A percentile compares a stretch with the other conserved stretches of the same genome.
Conservation (phyloP, 1,140 invertebrate genomes). For the Microplitis demolitor region DNA sequence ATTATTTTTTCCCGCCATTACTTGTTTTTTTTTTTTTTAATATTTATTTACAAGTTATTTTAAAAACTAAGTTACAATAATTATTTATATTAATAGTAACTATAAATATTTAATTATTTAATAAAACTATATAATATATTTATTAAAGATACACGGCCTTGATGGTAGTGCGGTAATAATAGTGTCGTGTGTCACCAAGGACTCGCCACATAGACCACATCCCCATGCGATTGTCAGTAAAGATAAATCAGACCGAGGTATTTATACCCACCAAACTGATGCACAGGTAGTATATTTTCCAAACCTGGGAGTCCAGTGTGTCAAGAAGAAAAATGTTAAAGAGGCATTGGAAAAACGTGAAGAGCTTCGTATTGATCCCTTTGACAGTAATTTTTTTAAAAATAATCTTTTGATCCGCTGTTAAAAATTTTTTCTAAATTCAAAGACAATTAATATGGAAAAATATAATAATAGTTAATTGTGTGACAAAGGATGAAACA, state of each 20-base stretch:
- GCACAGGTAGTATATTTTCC: constrained; percentile 77
- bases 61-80: no score
- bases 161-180: constrained; percentile 82
- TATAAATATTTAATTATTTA: no score
- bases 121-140: background rate
- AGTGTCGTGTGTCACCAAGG: constrained; percentile 91
- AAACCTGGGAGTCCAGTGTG: constrained; percentile 92
- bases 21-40: no score
- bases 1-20: no score
- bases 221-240: constrained; percentile 91
- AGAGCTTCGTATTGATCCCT: constrained; percentile 86
- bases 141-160: constrained; percentile 61
- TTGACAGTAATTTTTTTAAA: background rate
- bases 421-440: no score
- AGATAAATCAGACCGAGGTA: constrained; percentile 82
- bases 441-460: no score
- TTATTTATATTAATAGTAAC: no score
- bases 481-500: no score
- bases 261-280: constrained; percentile 80
- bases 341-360: constrained; percentile 77
- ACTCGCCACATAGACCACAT: constrained; percentile 82
- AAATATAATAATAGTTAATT: no score
- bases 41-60: no score
- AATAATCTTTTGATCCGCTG: background rate
- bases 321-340: constrained; percentile 90